Evolutionary conservation across 2,113 vertebrate species (phyloP).

Genomic region (Zapornia atra): DNA sequence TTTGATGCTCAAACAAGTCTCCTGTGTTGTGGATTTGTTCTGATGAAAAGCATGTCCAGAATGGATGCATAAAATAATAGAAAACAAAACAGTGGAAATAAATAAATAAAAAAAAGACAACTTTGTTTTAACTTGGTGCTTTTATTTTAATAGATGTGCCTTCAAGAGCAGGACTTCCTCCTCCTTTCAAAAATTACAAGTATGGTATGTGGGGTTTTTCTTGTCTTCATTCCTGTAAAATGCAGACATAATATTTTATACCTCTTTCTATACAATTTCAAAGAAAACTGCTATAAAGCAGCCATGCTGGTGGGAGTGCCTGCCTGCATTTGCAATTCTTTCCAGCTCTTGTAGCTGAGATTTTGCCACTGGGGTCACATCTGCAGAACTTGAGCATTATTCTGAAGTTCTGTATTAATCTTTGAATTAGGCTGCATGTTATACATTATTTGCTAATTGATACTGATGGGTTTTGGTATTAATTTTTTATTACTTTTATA

Average conservation of each 20-base stretch:
- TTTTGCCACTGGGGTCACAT: neutral
- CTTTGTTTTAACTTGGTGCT: neutral
- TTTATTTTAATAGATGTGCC: constrained; percentile 80
- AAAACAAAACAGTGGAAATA: neutral
- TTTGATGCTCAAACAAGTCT: neutral
- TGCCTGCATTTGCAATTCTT: neutral
- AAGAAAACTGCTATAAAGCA: neutral
- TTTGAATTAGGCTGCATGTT: constrained; percentile 11
- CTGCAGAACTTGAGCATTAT: neutral
- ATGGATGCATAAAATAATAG: neutral
- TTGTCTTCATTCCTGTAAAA: neutral
- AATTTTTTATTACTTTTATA: constrained; percentile 64
- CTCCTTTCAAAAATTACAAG: constrained; percentile 86
- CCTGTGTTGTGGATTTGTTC: neutral
- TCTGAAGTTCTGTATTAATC: neutral
- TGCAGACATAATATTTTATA: neutral
- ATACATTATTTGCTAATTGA: constrained; percentile 51
- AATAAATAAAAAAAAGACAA: neutral
- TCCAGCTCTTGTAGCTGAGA: neutral
- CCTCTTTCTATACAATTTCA: neutral
- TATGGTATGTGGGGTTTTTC: constrained; percentile 84
- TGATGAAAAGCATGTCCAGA: neutral
- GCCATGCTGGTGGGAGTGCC: neutral
- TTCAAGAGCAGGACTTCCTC: constrained; percentile 81
- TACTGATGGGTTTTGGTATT: constrained; percentile 32